phyloP scores from a whole-genome alignment of 2,113 vertebrate species.

The Phalacrocorax aristotelis region DNA sequence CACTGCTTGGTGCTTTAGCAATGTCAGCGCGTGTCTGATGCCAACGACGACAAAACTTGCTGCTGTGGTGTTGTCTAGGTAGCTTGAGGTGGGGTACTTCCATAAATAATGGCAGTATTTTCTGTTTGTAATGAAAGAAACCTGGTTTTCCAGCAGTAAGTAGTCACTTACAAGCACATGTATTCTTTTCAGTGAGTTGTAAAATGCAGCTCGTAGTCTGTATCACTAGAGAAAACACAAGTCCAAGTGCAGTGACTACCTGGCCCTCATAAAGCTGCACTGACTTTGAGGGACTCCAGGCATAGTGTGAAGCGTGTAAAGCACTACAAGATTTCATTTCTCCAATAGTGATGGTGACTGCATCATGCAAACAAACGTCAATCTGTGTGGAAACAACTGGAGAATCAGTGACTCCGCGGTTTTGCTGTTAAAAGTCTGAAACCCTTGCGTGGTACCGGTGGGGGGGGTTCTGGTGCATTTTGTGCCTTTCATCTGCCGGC shows the following conservation, averaged over 20 bases:
- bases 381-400: background rate
- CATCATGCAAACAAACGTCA: no score
- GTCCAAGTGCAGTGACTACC: background rate
- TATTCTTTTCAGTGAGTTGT: background rate
- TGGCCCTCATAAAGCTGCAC: no score
- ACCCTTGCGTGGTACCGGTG: background rate
- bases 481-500: background rate
- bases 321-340: background rate
- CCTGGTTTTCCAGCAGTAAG: background rate
- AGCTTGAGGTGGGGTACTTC: background rate
- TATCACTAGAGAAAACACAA: background rate
- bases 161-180: fast-evolving
- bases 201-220: background rate
- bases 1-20: fast-evolving
- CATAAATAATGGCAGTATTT: no score
- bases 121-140: background rate
- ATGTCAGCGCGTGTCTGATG: fast-evolving
- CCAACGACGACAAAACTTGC: background rate
- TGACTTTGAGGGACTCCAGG: no score
- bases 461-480: background rate
- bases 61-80: background rate
- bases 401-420: background rate
- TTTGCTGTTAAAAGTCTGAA: background rate
- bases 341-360: no score
- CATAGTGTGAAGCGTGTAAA: fast-evolving